Conservation (phyloP, 2,113 vertebrate species). For the Ciconia stormi region DNA sequence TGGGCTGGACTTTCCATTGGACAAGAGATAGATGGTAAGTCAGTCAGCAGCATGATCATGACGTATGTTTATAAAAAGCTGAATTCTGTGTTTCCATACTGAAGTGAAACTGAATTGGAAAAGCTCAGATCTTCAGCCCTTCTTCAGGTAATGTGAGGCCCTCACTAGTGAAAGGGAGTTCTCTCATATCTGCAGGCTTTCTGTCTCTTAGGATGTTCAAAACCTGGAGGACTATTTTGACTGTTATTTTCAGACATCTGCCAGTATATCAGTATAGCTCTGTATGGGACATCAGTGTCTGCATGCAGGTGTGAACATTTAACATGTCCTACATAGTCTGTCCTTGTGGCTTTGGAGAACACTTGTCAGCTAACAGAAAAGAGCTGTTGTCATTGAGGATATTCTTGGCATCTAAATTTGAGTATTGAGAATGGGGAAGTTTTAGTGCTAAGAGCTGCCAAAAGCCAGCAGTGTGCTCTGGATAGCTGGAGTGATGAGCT, state of each 20-base stretch:
- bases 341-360: background rate
- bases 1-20: constrained; percentile 95
- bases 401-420: background rate
- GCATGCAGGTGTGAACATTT: background rate
- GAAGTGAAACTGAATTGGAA: background rate
- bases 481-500: background rate
- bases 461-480: background rate
- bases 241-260: background rate
- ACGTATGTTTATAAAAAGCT: background rate
- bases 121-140: background rate
- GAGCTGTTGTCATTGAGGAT: background rate
- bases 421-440: background rate
- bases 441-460: background rate
- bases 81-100: background rate
- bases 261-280: background rate
- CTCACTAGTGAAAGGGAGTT: accelerated
- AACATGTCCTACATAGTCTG: background rate
- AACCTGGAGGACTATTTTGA: background rate
- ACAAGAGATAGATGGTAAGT: constrained; percentile 92
- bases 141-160: background rate
- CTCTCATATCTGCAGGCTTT: background rate
- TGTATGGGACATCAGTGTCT: background rate
- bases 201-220: background rate
- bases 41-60: accelerated
- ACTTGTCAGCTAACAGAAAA: background rate